Conservation (phyloP, 2,797 vertebrate genomes). For the Onychomys torridus region DNA sequence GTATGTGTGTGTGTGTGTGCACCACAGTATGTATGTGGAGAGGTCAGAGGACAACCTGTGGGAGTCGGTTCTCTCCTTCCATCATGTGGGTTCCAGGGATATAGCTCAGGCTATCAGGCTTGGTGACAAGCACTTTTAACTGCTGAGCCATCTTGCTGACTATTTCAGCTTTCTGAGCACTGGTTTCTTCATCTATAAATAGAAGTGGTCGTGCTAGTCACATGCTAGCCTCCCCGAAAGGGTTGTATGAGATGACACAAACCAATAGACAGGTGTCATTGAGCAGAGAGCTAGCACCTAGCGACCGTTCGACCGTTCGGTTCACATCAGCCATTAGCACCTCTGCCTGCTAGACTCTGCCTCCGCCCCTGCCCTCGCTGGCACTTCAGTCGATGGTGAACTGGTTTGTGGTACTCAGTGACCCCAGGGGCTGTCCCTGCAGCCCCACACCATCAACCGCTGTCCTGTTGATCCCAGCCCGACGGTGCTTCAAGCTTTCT, state of each 20-base stretch:
- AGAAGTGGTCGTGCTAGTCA: neutral
- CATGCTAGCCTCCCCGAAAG: neutral
- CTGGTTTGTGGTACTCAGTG: neutral
- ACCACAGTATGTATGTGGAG: neutral
- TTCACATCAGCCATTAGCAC: neutral
- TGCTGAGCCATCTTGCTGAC: neutral
- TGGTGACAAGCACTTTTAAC: neutral
- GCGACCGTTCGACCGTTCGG: neutral
- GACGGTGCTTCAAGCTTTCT: neutral
- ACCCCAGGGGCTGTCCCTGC: neutral
- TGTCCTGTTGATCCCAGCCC: neutral
- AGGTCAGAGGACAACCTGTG: neutral
- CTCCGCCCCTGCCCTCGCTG: neutral
- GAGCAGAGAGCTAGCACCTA: neutral
- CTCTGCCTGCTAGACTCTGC: neutral
- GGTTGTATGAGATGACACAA: neutral
- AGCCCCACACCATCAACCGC: neutral
- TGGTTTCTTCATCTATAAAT: neutral
- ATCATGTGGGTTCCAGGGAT: neutral
- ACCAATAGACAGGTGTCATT: rapidly evolving
- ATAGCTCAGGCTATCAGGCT: neutral
- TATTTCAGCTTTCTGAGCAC: neutral
- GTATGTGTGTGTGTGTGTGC: rapidly evolving
- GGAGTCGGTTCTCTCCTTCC: neutral
- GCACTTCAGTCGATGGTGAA: neutral